A percentile compares a stretch with the other conserved stretches of the same genome.
Evolutionary conservation across 2,888 invertebrate species (phyloP).

Genomic region (Atethmia centrago): DNA sequence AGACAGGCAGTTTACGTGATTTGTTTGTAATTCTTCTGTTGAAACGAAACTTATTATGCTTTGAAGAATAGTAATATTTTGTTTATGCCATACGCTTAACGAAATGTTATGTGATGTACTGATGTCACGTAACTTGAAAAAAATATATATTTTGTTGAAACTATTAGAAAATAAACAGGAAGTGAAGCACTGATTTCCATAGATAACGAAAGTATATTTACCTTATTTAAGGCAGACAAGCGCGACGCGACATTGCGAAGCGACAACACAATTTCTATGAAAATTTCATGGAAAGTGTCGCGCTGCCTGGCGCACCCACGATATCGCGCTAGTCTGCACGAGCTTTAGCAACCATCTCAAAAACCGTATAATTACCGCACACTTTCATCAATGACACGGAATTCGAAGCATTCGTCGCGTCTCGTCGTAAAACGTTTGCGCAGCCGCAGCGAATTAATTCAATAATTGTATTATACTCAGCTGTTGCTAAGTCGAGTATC

Average conservation of each 20-base stretch:
- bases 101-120: too few species aligned
- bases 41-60: slow-evolving; percentile 20
- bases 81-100: background rate
- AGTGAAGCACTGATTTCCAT: background rate
- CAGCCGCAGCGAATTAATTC: slow-evolving; percentile 56
- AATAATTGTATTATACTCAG: slow-evolving; percentile 55
- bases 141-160: too few species aligned
- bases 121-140: too few species aligned
- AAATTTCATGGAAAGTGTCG: too few species aligned
- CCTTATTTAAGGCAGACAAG: too few species aligned
- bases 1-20: slow-evolving; percentile 24
- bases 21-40: slow-evolving; percentile 29
- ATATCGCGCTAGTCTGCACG: too few species aligned
- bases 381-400: slow-evolving; percentile 59
- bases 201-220: slow-evolving; percentile 25
- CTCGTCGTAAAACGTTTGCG: slow-evolving; percentile 42
- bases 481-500: slow-evolving; percentile 72
- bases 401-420: slow-evolving; percentile 43
- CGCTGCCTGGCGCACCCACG: too few species aligned
- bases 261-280: too few species aligned
- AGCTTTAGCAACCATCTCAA: slow-evolving; percentile 17
- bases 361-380: slow-evolving; percentile 43
- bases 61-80: background rate
- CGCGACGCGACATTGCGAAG: too few species aligned
- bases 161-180: background rate